Base-by-base conservation (phyloP, 1,140 invertebrate species). In the Hylaeus anthracinus region DNA sequence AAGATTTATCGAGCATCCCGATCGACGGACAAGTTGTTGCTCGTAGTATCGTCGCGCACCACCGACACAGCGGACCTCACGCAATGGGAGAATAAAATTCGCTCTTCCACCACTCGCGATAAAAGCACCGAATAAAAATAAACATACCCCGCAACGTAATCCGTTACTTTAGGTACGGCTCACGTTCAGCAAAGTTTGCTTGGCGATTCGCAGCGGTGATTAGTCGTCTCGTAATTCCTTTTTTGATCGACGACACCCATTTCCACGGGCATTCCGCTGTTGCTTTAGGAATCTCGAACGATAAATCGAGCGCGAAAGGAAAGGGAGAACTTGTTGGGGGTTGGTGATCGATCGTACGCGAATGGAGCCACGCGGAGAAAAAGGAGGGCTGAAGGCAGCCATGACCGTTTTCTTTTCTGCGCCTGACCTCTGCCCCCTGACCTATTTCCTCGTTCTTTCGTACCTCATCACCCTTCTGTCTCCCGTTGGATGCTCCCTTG, bases 381-480 rank as follows among this genome's bases (percentile, higher is more conserved):
- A 65, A 66, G 61, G 72, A 75, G 43, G 72, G 37, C 12, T 39
- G 26, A 65, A 77, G 66, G 73, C 66, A 81, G 79, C 79, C 79
- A 81, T 81, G 79, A 81, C 79, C 79, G 73, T 81, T 81, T 77
- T 77, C 79, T 81, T 81, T 80, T 71, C 79, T 51, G 60, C 74
- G 79, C 66, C 74, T 77, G 79, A 83, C 82, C 82, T 83, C 72
- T 80, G 82, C 78, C 58, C 60, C 55, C 70, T 83, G 78, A 83
- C 82, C 82, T 75, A 83, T 83, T 75, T 83, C 71, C 66, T 3
- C 67, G n/a, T 66, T 64, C 71, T 53, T 79, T 48, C 72, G 45
- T 56, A 60, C 74, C 69, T 51, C 37, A 1, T 0, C 37, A 3
- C 56, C n/a, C 12, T 51, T 26, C 45, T 56, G 10, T 53, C 53